A percentile compares a stretch with the other conserved stretches of the same genome.
Evolutionary conservation across 92 coral and sea anemone genomes (phyloP).

Genomic region (Hydrozoanthus gracilis): DNA sequence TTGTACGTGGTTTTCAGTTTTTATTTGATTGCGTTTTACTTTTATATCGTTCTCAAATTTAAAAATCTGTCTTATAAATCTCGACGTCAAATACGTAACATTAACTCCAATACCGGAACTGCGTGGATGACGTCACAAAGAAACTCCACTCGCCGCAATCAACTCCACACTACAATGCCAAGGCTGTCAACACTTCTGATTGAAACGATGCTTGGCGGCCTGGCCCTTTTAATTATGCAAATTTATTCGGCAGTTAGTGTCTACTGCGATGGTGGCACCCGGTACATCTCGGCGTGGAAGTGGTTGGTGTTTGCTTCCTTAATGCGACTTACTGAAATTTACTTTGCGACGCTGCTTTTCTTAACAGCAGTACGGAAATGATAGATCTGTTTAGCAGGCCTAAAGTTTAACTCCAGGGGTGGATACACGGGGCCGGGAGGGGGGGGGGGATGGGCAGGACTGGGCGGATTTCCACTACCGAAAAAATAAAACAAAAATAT

Average conservation of each 20-base stretch:
- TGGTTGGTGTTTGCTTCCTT: constrained; percentile 66
- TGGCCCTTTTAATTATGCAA: constrained; percentile 51
- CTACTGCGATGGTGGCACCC: constrained; percentile 55
- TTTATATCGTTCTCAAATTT: constrained; percentile 45
- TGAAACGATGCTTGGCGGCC: constrained; percentile 61
- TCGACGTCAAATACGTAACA: not conserved
- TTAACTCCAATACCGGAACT: not conserved
- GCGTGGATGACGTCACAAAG: constrained; percentile 1
- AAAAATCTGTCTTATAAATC: constrained; percentile 38
- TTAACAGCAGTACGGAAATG: constrained; percentile 12
- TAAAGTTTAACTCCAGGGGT: no score
- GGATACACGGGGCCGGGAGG: no score
- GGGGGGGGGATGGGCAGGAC: no score
- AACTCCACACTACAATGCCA: constrained; percentile 33
- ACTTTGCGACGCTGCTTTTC: constrained; percentile 54
- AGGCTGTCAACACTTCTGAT: constrained; percentile 56
- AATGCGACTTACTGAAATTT: constrained; percentile 66
- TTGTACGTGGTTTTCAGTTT: constrained; percentile 52
- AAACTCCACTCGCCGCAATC: constrained; percentile 25
- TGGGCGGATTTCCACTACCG: no score
- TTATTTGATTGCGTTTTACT: constrained; percentile 54
- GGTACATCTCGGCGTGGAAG: constrained; percentile 67
- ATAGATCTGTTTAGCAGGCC: no score
- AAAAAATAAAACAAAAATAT: no score
- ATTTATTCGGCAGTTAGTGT: constrained; percentile 57